Evolutionary conservation across 2,888 invertebrate genomes (phyloP), one percentile per base, ranked within the genome.

Genomic region (Polydrusus tereticollis): DNA sequence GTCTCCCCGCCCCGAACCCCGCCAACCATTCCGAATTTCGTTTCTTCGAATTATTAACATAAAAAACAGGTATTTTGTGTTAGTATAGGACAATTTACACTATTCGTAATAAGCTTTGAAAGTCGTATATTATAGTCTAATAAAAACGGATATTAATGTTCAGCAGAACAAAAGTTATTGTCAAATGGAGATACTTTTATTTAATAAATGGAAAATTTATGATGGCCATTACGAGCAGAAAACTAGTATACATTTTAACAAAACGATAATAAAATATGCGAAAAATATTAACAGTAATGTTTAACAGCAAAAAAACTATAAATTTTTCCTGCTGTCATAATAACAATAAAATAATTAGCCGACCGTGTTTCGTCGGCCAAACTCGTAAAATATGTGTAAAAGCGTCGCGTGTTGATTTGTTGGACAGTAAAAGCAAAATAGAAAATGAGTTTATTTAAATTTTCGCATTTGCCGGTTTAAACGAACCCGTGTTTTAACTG

Each of bases 361-460:
- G 38, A 20, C 47, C 58, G 26, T 60, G 68, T 68, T 47, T 36
- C 60, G 60, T 45, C 41, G 41, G 21, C 14, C 59, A 41, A 41
- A 59, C 41, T 59, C 41, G 59, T 58, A 66, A 66, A 66, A 66
- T 66, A 41, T 58, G 58, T 57, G 55, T 66, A 52, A 66, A 66
- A 66, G 36, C 45, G 43, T 62, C 60, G 69, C 60, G 63, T 65
- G 70, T 64, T 70, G 70, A 70, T 70, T 70, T 70, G 70, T 70
- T 59, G 50, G 45, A 45, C 69, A 63, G 69, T 45, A 65, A 70
- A 70, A 65, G 70, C 70, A 70, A 72, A 72, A 72, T 57, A 63
- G 72, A 64, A 73, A 72, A 72, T 62, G 72, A 68, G 65, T 73
- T 73, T 73, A 73, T 73, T 73, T 69, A 69, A 73, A 73, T 72